Conservation (phyloP, 2,113 vertebrate species). For the Chascanopsetta lugubris region DNA sequence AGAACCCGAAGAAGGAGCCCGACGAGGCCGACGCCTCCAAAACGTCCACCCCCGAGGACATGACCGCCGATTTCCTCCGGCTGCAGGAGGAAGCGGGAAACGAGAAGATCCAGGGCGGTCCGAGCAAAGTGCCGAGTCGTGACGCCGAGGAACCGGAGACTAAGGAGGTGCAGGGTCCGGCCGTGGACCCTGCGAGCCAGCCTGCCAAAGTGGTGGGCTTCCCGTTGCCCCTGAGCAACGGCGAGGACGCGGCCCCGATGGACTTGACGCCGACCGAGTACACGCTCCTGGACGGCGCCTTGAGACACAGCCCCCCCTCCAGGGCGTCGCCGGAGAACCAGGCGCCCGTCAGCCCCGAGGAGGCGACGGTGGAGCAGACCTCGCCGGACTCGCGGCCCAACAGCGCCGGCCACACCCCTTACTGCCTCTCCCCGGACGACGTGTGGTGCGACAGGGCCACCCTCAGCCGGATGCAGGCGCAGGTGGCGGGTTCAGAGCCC, state of each 20-base stretch:
- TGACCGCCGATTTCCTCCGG: slow-evolving; percentile 71
- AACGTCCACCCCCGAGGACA: slow-evolving; percentile 81
- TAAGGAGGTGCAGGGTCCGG: slow-evolving; percentile 13
- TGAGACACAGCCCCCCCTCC: slow-evolving; percentile 65
- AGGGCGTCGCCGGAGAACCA: slow-evolving; percentile 68
- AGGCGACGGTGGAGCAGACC: slow-evolving; percentile 83
- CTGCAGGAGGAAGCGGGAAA: slow-evolving; percentile 52
- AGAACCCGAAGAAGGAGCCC: slow-evolving; percentile 32
- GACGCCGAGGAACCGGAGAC: slow-evolving; percentile 2
- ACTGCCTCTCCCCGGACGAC: slow-evolving; percentile 82
- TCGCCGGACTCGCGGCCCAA: slow-evolving; percentile 79
- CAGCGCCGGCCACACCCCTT: slow-evolving; percentile 84
- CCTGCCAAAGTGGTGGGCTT: slow-evolving; percentile 76
- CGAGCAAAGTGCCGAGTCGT: slow-evolving; percentile 19
- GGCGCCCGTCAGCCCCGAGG: slow-evolving; percentile 77
- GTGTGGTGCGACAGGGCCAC: slow-evolving; percentile 61
- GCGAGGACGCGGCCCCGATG: slow-evolving; percentile 78
- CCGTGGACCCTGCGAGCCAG: slow-evolving; percentile 59
- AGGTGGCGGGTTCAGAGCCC: slow-evolving; percentile 33
- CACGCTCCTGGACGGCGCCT: slow-evolving; percentile 75
- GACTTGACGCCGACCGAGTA: slow-evolving; percentile 84
- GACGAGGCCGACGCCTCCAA: slow-evolving; percentile 70
- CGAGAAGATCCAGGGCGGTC: slow-evolving; percentile 15
- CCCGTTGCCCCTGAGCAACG: slow-evolving; percentile 77
- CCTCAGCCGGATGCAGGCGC: slow-evolving; percentile 68